Conservation (phyloP, 2,888 invertebrate genomes). For the Argynnis bischoffii region DNA sequence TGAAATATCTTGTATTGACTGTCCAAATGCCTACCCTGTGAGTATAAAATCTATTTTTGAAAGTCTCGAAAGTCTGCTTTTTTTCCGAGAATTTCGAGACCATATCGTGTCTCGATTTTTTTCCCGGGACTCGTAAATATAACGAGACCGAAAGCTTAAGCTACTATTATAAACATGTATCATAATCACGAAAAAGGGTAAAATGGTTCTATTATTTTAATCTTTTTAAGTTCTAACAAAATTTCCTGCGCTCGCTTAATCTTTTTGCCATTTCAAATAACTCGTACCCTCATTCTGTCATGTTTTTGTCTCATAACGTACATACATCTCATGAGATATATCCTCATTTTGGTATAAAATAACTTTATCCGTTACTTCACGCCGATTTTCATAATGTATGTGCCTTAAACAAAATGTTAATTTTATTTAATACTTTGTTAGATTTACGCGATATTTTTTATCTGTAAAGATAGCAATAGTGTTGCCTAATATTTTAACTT, state of each 20-base stretch:
- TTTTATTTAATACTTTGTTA: neutral
- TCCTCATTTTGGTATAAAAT: slow-evolving; percentile 15
- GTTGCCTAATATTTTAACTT: too few relatives aligned
- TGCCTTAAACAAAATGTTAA: neutral
- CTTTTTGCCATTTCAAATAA: slow-evolving; percentile 13
- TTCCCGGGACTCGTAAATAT: too few relatives aligned
- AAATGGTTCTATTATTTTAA: slow-evolving; percentile 1
- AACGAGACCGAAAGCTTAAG: too few relatives aligned
- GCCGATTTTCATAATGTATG: slow-evolving; percentile 8
- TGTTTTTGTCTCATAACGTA: slow-evolving; percentile 24
- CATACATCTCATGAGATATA: slow-evolving; percentile 15
- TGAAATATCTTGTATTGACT: too few relatives aligned
- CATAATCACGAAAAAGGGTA: neutral
- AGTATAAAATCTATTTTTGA: too few relatives aligned
- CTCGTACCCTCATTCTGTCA: slow-evolving; percentile 7
- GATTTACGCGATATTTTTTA: neutral
- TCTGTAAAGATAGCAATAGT: too few relatives aligned
- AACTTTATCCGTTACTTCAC: slow-evolving; percentile 12
- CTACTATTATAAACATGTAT: neutral
- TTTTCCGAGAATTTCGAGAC: too few relatives aligned
- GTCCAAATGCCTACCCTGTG: too few relatives aligned
- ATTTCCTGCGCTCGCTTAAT: slow-evolving; percentile 1
- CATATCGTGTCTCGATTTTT: too few relatives aligned
- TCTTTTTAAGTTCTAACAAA: slow-evolving; percentile 6
- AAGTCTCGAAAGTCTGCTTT: too few relatives aligned